Conservation (phyloP, 2,888 invertebrate genomes). For the Oscheius onirici region DNA sequence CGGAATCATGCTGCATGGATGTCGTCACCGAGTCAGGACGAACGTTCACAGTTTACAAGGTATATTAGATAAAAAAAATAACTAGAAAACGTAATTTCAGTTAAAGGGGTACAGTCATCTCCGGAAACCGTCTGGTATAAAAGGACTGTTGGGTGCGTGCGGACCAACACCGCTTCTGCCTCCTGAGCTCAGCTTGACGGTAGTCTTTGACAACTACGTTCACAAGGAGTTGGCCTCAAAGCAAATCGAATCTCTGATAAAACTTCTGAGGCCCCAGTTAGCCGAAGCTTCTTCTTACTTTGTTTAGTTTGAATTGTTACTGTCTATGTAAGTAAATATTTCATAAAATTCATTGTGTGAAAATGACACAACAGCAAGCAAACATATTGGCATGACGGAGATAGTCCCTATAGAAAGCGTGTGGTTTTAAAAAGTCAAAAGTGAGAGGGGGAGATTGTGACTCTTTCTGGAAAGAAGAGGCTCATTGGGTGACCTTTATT, state of each 20-base stretch:
- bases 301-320: neutral
- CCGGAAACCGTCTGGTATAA: neutral
- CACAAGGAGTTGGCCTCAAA: constrained; percentile 24
- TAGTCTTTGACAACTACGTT: constrained; percentile 17
- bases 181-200: neutral
- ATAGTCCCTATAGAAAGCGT: constrained; percentile 24
- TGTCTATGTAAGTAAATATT: no score
- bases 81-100: constrained; percentile 1
- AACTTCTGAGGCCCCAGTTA: neutral
- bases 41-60: constrained; percentile 17
- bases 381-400: constrained; percentile 24
- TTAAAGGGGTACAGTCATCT: neutral
- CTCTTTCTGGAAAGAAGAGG: neutral
- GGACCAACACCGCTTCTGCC: neutral
- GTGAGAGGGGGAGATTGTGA: constrained; percentile 8
- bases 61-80: neutral
- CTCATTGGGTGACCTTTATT: neutral
- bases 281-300: neutral
- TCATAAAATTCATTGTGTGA: constrained; percentile 13
- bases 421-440: neutral
- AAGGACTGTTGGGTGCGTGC: neutral
- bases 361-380: constrained; percentile 28
- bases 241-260: constrained; percentile 9
- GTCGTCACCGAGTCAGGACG: neutral
- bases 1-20: neutral